Evolutionary conservation across 1,140 invertebrate species (phyloP).

Genomic region (Drosophila athabasca): DNA sequence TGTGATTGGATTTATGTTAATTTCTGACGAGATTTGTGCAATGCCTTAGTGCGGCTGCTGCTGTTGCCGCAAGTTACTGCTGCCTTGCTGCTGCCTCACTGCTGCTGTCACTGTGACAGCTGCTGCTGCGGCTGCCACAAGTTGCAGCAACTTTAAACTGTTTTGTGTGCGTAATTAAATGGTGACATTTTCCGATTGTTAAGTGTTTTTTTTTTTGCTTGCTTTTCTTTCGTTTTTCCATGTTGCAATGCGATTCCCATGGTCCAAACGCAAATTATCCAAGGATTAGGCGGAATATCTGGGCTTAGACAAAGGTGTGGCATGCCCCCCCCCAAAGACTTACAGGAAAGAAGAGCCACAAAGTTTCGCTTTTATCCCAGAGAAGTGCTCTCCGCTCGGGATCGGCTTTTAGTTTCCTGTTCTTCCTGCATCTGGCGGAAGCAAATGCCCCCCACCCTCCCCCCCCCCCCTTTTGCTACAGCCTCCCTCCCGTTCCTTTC

Average conservation of each 20-base stretch:
- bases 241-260: conserved; percentile 12
- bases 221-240: conserved; percentile 2
- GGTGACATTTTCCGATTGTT: conserved; percentile 79
- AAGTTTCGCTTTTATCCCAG: too few relatives aligned
- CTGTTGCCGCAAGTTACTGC: conserved; percentile 33
- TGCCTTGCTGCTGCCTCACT: conserved; percentile 14
- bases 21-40: conserved; percentile 80
- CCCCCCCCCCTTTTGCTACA: too few relatives aligned
- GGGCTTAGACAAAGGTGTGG: too few relatives aligned
- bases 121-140: conserved; percentile 52
- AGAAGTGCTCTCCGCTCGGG: too few relatives aligned
- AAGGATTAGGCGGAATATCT: conserved; percentile 13
- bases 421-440: too few relatives aligned
- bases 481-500: too few relatives aligned
- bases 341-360: too few relatives aligned
- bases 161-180: conserved; percentile 81
- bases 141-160: conserved; percentile 65
- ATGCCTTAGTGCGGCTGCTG: conserved; percentile 50
- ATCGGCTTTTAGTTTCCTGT: too few relatives aligned
- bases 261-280: background rate
- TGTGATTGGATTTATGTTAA: conserved; percentile 81
- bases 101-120: conserved; percentile 32
- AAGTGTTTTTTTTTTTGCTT: conserved; percentile 45
- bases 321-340: too few relatives aligned
- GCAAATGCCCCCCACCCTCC: too few relatives aligned